Base-by-base conservation (phyloP, 2,113 vertebrate genomes). In the Pavo muticus region DNA sequence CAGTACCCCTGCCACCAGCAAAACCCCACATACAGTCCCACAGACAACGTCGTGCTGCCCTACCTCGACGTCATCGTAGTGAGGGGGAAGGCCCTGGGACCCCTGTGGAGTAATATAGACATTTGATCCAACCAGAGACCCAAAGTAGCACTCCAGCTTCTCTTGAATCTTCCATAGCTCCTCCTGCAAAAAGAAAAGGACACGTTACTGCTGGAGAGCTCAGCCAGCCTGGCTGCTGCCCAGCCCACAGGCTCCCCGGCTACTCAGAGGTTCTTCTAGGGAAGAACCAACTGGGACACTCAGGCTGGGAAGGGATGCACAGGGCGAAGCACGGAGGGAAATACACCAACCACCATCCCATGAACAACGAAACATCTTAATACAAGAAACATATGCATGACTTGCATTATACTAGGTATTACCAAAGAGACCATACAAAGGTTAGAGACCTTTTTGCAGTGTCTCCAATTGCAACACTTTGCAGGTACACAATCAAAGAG, bases 11-110 rank as follows among this genome's bases (percentile, higher is more conserved):
- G n/a, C 29, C 60, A 56, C 23, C 6, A 80, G 83, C 24, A 64
- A 79, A 87, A 54, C 15, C 25, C 20, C 50, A n/a, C 1, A 3
- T 14, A 32, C 1, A 40, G 16, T 21, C 29, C 27, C 72, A 79
- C 67, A 37, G 18, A 9, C 17, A n/a, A n/a, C 21, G 52, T 8
- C 23, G 21, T 52, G 20, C 2, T n/a, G 37, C 56, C 96, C 96
- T 98, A 99, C 99, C 99, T 99, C 99, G 0, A 99, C 98, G 25
- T 99, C 99, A 37, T 99, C 99, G 0, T 99, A 99, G 97, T 99
- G 99, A 23, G 98, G 98, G 1, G 99, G 99, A 15, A 99, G 98
- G 57, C 99, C 99, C 96, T 99, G 99, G 2, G 99, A 98, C 11
- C 98, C 98, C 12, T 97, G 95, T 0, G 99, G 99, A 5, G 99